Evolutionary conservation across 2,888 invertebrate genomes (phyloP).

Genomic region (Machimus rusticus): DNA sequence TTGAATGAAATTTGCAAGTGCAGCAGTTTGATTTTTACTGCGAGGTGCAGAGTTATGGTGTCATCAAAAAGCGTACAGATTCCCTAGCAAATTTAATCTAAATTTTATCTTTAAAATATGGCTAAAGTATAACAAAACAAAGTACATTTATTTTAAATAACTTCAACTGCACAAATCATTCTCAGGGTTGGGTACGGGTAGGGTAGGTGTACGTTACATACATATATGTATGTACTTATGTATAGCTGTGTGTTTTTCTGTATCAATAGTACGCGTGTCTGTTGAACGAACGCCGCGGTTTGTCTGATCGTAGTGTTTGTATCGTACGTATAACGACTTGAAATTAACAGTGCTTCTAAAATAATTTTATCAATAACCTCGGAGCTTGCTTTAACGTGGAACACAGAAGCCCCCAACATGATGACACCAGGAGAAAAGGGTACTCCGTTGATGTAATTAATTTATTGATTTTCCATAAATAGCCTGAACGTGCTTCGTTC

Average conservation of each 20-base stretch:
- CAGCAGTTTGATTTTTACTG: too few species aligned
- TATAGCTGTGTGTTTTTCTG: neutral
- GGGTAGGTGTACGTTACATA: too few species aligned
- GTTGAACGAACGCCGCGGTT: neutral
- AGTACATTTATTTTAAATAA: too few species aligned
- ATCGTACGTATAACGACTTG: neutral
- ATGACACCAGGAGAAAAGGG: conserved; percentile 14
- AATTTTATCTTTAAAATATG: too few species aligned
- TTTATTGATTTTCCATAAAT: conserved; percentile 38
- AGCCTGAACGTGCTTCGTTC: conserved; percentile 8
- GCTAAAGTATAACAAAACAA: too few species aligned
- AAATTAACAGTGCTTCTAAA: conserved; percentile 25
- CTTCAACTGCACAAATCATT: too few species aligned
- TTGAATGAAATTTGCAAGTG: too few species aligned
- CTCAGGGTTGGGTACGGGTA: too few species aligned
- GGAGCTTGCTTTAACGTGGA: neutral
- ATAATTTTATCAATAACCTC: conserved; percentile 26
- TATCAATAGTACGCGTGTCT: neutral
- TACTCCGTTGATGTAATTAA: conserved; percentile 16
- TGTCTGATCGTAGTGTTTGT: neutral
- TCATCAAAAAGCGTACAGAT: too few species aligned
- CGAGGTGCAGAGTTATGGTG: too few species aligned
- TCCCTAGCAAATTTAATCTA: too few species aligned
- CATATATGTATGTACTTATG: too few species aligned
- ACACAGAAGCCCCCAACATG: neutral